A percentile compares a stretch with the other conserved stretches of the same genome.
These are phyloP conservation scores for Saguinus imperator DNA, from an alignment of 2,113 vertebrate genomes.

Conservation along the genomic window DNA sequence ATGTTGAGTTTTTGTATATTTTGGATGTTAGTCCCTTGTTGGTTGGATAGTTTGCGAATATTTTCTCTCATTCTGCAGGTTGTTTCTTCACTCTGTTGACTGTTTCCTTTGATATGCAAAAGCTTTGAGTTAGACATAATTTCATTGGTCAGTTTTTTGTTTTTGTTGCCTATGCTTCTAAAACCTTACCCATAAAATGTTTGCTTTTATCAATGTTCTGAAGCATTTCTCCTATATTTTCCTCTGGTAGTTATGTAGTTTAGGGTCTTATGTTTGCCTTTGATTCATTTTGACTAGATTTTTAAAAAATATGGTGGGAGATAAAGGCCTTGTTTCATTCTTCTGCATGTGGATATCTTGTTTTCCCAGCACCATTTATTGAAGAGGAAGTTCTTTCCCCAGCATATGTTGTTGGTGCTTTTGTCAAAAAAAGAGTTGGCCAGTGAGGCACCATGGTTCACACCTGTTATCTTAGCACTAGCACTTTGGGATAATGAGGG, in stretches of 20 bases:
- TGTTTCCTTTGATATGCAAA: not conserved
- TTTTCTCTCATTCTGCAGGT: not conserved
- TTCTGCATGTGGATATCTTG: not conserved
- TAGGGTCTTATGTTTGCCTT: not conserved
- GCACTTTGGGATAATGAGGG: too few relatives aligned
- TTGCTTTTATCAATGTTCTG: not conserved
- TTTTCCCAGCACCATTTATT: not conserved
- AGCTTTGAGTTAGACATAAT: not conserved
- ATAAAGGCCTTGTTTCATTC: not conserved
- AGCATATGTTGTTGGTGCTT: not conserved
- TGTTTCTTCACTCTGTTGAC: not conserved
- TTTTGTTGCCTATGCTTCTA: not conserved
- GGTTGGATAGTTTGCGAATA: not conserved
- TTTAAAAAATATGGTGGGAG: not conserved
- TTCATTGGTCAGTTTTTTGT: not conserved
- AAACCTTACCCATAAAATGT: not conserved
- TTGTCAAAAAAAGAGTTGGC: not conserved
- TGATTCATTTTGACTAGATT: not conserved
- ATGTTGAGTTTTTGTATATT: not conserved
- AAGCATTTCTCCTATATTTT: not conserved
- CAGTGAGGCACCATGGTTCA: too few relatives aligned
- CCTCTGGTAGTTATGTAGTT: not conserved
- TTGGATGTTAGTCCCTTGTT: not conserved
- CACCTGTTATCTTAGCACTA: too few relatives aligned
- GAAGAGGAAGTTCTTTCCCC: not conserved